These are phyloP conservation scores for Strigops habroptila DNA, from an alignment of 2,113 vertebrate genomes.

Conservation along the genomic window DNA sequence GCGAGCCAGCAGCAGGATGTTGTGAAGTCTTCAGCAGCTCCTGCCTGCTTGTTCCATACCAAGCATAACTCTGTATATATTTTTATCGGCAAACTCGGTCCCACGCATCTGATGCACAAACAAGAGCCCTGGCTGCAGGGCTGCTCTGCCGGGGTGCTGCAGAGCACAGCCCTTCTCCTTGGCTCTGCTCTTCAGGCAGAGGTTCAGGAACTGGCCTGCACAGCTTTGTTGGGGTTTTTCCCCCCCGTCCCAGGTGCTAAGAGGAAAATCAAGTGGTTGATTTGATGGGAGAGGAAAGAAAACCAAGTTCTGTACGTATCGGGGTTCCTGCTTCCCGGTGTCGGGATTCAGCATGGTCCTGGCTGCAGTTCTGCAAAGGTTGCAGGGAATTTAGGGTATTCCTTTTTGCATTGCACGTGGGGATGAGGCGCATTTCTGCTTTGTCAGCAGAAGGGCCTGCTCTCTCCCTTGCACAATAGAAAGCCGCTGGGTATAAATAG, in stretches of 20 bases:
- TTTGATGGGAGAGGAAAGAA: background rate
- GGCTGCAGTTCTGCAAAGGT: background rate
- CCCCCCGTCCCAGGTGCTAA: background rate
- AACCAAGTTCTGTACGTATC: accelerated
- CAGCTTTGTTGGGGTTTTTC: background rate
- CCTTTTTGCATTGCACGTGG: background rate
- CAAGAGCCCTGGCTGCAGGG: background rate
- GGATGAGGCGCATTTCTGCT: background rate
- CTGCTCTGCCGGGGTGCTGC: background rate
- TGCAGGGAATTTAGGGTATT: background rate
- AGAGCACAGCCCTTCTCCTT: background rate
- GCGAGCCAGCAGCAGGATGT: conserved; percentile 7
- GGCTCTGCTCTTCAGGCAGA: background rate
- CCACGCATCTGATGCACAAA: conserved; percentile 23
- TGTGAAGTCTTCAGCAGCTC: conserved; percentile 39
- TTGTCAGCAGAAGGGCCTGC: conserved; percentile 43
- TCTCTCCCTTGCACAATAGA: background rate
- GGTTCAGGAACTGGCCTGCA: background rate
- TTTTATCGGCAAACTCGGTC: conserved; percentile 61
- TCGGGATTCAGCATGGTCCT: accelerated
- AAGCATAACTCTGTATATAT: conserved; percentile 59
- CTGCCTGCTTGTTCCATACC: conserved; percentile 58
- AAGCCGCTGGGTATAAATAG: conserved; percentile 28
- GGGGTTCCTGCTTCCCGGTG: accelerated
- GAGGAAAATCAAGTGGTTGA: background rate